Conservation (phyloP, 2,888 invertebrate species). For the Tetramorium bicarinatum region DNA sequence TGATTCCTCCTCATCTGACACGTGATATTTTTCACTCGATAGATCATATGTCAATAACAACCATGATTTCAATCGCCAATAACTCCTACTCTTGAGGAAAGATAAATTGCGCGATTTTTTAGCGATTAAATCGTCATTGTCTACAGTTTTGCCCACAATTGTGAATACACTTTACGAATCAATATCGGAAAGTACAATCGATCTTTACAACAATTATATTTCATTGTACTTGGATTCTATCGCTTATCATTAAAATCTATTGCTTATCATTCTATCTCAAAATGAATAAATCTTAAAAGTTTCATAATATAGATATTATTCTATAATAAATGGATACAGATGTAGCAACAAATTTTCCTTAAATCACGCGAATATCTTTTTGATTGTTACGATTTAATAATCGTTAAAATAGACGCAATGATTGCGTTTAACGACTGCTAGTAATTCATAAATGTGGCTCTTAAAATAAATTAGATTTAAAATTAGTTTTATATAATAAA, state of each 20-base stretch:
- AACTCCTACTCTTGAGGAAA: not conserved
- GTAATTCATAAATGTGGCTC: not conserved
- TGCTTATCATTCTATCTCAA: too few relatives aligned
- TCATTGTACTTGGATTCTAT: not conserved
- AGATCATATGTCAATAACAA: not conserved
- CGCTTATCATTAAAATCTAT: not conserved
- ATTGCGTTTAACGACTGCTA: not conserved
- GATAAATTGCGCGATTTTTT: not conserved
- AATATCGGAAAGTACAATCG: not conserved
- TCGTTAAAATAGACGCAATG: not conserved
- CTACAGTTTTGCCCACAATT: not conserved
- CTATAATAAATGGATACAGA: not conserved
- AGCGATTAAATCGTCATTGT: conserved; percentile 3
- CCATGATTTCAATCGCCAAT: not conserved
- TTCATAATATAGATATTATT: not conserved
- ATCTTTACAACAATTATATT: not conserved
- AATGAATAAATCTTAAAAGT: conserved; percentile 3
- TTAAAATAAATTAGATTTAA: not conserved
- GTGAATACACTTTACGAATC: not conserved
- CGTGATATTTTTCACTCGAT: conserved; percentile 11
- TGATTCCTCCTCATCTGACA: not conserved
- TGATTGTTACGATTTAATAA: not conserved
- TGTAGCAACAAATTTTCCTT: not conserved
- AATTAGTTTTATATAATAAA: not conserved
- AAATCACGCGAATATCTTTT: not conserved